These are phyloP conservation scores for Arctia plantaginis DNA, from an alignment of 2,888 invertebrate species.

Conservation along the genomic window DNA sequence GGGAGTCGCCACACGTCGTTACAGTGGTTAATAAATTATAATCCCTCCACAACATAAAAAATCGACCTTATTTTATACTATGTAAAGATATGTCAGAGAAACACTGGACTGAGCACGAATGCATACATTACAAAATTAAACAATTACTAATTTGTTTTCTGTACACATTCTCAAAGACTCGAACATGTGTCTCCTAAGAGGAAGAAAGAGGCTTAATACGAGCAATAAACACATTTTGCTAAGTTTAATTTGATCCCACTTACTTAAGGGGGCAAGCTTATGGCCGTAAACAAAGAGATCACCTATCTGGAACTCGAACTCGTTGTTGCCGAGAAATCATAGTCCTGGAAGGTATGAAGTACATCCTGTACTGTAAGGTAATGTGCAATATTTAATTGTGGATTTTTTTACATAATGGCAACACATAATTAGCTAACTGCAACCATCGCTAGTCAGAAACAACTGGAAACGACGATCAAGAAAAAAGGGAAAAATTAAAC, in stretches of 20 bases:
- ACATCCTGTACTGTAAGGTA: too few species aligned
- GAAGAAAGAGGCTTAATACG: not conserved
- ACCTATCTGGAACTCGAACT: not conserved
- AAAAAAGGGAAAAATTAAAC: slow-evolving; percentile 27
- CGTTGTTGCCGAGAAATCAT: too few species aligned
- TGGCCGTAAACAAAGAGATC: not conserved
- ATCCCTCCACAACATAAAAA: too few species aligned
- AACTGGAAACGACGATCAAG: slow-evolving; percentile 35
- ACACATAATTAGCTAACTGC: slow-evolving; percentile 35
- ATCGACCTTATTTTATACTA: too few species aligned
- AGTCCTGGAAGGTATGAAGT: too few species aligned
- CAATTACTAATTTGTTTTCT: not conserved
- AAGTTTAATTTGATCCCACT: not conserved
- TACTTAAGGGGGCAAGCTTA: not conserved
- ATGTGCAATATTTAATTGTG: too few species aligned
- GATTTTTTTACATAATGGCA: slow-evolving; percentile 1
- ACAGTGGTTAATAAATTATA: not conserved
- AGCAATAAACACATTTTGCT: not conserved
- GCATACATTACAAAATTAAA: not conserved
- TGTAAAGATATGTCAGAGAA: too few species aligned
- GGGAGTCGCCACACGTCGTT: too few species aligned
- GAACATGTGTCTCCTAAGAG: too few species aligned
- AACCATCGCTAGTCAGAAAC: slow-evolving; percentile 27
- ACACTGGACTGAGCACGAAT: too few species aligned
- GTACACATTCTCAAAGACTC: too few species aligned